A percentile compares a stretch with the other conserved stretches of the same genome.
Conservation (phyloP, 2,888 invertebrate genomes). For the Caenorhabditis sp. region DNA sequence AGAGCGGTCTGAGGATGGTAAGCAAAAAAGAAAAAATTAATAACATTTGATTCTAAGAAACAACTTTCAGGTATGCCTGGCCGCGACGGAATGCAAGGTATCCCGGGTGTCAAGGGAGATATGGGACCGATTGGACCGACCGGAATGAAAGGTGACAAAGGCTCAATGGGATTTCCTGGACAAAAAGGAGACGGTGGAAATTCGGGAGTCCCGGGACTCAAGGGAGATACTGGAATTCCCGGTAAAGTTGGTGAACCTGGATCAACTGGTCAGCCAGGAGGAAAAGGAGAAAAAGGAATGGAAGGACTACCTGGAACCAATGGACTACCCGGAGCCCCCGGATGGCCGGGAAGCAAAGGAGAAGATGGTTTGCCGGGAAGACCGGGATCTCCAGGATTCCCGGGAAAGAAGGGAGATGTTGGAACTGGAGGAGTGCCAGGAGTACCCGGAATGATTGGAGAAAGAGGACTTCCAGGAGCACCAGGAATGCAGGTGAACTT, state of each 20-base stretch:
- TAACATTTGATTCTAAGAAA: conserved; percentile 25
- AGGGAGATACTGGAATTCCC: conserved; percentile 76
- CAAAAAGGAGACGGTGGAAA: conserved; percentile 74
- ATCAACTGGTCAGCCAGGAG: conserved; percentile 68
- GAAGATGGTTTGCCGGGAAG: conserved; percentile 77
- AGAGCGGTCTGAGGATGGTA: conserved; percentile 67
- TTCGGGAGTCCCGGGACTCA: conserved; percentile 71
- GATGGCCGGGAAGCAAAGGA: conserved; percentile 78
- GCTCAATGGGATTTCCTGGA: conserved; percentile 75
- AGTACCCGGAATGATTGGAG: conserved; percentile 74
- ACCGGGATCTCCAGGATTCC: conserved; percentile 78
- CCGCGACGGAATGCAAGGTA: conserved; percentile 74
- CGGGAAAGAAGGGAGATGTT: conserved; percentile 74
- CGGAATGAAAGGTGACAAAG: conserved; percentile 78
- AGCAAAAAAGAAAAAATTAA: not conserved
- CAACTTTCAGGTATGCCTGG: conserved; percentile 70
- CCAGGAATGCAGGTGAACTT: conserved; percentile 69
- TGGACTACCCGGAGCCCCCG: conserved; percentile 73
- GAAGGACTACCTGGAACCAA: conserved; percentile 74
- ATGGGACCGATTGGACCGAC: conserved; percentile 75
- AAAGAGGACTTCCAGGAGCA: conserved; percentile 76
- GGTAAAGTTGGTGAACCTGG: conserved; percentile 76
- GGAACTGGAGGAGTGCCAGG: conserved; percentile 70
- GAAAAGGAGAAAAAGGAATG: conserved; percentile 74
- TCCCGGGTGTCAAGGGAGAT: conserved; percentile 75